These are phyloP conservation scores for Rhinophrynus dorsalis DNA, from an alignment of 2,797 vertebrate species.

Conservation along the genomic window DNA sequence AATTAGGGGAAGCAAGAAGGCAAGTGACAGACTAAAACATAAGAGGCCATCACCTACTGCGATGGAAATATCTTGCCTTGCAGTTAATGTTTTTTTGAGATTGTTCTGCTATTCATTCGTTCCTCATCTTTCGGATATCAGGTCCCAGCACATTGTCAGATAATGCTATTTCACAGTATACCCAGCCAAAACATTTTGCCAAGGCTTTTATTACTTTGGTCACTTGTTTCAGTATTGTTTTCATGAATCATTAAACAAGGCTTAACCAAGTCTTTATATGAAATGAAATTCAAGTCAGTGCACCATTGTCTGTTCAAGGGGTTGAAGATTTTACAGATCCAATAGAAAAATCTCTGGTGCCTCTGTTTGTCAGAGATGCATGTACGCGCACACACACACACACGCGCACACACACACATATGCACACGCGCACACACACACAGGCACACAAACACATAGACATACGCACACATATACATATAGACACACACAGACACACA, in stretches of 20 bases:
- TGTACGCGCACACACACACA: background rate
- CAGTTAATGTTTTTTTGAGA: background rate
- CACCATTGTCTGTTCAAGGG: conserved; percentile 10
- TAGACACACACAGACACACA: too few species aligned
- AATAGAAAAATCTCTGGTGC: background rate
- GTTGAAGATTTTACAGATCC: background rate
- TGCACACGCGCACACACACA: too few species aligned
- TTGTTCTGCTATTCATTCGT: conserved; percentile 1
- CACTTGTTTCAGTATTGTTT: conserved; percentile 1
- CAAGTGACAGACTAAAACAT: background rate
- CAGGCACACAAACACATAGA: too few species aligned
- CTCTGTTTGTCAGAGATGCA: conserved; percentile 13
- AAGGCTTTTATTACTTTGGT: conserved; percentile 10
- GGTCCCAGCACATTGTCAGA: conserved; percentile 38
- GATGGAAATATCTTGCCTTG: background rate
- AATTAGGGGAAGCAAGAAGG: too few species aligned
- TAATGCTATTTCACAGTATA: conserved; percentile 35
- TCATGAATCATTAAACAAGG: conserved; percentile 14
- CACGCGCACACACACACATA: background rate
- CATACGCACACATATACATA: too few species aligned
- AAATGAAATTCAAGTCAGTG: conserved; percentile 2
- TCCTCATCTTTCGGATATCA: conserved; percentile 25
- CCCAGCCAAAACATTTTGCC: conserved; percentile 22
- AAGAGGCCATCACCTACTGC: background rate
- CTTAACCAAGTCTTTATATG: background rate